Conservation (phyloP, 2,797 vertebrate genomes). For the Tinamus major region DNA sequence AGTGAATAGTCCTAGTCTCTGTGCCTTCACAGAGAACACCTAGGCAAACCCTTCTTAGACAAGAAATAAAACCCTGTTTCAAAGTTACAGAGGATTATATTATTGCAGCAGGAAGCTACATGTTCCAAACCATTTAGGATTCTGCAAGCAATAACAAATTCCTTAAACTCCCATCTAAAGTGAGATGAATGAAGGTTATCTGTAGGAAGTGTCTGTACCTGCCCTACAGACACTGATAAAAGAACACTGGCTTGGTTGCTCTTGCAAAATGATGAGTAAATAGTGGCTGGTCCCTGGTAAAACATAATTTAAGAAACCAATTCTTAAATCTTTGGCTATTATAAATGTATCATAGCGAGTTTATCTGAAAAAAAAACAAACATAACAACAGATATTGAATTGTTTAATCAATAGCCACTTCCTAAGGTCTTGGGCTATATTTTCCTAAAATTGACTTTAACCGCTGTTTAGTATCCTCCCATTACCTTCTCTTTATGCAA, state of each 20-base stretch:
- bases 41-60: not conserved
- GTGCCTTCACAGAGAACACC: not conserved
- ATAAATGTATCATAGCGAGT: not conserved
- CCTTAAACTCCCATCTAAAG: not conserved
- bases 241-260: not conserved
- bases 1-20: not conserved
- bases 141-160: not conserved
- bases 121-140: not conserved
- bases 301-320: fast-evolving
- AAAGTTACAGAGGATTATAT: not conserved
- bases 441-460: not conserved
- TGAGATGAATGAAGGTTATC: not conserved
- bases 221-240: not conserved
- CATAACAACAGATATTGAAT: not conserved
- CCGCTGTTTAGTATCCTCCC: not conserved
- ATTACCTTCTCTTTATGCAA: not conserved
- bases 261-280: not conserved
- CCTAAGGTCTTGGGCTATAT: not conserved
- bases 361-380: not conserved
- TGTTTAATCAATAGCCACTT: not conserved
- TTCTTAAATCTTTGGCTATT: not conserved
- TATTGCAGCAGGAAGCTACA: not conserved
- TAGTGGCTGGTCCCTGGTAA: not conserved
- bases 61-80: not conserved
- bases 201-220: not conserved